These are phyloP conservation scores for Trichomycterus rosablanca DNA, from an alignment of 2,113 vertebrate species.

Conservation along the genomic window DNA sequence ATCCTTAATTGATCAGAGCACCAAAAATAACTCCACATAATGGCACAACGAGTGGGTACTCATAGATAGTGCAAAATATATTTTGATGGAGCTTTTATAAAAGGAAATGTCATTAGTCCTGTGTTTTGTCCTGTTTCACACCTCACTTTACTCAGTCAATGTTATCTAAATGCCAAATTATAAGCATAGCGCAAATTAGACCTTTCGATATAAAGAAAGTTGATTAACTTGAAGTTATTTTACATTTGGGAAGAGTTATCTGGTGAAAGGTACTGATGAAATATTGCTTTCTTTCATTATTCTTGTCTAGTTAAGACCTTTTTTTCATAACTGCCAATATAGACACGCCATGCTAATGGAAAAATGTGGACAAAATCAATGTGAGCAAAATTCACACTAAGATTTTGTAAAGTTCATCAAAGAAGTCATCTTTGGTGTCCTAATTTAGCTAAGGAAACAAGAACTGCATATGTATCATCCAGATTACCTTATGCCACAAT, in stretches of 20 bases:
- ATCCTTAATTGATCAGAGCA: conserved; percentile 64
- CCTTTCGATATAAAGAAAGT: conserved; percentile 56
- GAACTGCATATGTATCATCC: too few species aligned
- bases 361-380: conserved; percentile 61
- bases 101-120: conserved; percentile 51
- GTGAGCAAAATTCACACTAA: conserved; percentile 9
- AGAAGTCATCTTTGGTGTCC: too few species aligned
- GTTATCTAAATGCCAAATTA: conserved; percentile 63
- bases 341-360: conserved; percentile 80
- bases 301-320: conserved; percentile 37
- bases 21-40: conserved; percentile 56
- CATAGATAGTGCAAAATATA: conserved; percentile 55
- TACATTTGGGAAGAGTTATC: conserved; percentile 49
- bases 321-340: conserved; percentile 31
- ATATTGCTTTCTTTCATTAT: conserved; percentile 46
- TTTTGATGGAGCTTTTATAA: conserved; percentile 59
- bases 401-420: too few species aligned
- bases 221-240: conserved; percentile 56
- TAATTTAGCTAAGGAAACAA: too few species aligned
- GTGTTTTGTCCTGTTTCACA: conserved; percentile 54
- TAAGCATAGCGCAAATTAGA: conserved; percentile 59
- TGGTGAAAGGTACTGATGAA: conserved; percentile 38
- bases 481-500: too few species aligned
- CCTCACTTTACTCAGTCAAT: conserved; percentile 45
- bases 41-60: conserved; percentile 54